A percentile compares a stretch with the other conserved stretches of the same genome.
Conservation (phyloP, 2,797 vertebrate species). For the Oceanodroma leucorhoa region DNA sequence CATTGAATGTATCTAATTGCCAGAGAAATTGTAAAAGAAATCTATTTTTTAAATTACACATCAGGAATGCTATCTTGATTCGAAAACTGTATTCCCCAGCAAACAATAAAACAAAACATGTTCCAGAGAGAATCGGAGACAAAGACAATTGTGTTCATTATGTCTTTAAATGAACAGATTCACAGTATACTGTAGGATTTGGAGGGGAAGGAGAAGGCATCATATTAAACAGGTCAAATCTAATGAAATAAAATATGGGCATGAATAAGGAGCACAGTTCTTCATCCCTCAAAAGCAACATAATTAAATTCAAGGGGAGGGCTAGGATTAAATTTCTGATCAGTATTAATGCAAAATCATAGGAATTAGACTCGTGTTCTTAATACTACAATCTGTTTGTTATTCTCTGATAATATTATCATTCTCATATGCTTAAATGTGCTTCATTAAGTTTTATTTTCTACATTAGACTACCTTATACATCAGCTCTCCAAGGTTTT, state of each 20-base stretch:
- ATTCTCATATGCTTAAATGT: constrained; percentile 23
- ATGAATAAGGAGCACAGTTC: neutral
- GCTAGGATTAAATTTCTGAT: constrained; percentile 6
- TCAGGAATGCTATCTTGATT: neutral
- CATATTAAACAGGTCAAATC: neutral
- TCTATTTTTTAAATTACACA: neutral
- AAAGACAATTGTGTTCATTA: neutral
- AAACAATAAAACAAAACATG: neutral
- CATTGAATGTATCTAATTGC: neutral
- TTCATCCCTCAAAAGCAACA: neutral
- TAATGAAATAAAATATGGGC: neutral
- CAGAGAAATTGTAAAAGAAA: neutral
- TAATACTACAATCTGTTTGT: constrained; percentile 47
- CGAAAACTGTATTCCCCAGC: neutral
- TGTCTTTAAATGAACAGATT: neutral
- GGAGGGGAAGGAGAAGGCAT: neutral
- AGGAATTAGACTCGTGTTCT: constrained; percentile 36
- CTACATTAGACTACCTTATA: neutral
- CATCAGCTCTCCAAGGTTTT: constrained; percentile 2
- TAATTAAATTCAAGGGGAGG: neutral
- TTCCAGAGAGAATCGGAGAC: neutral
- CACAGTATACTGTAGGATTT: neutral
- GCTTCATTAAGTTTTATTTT: constrained; percentile 57
- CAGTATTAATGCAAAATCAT: neutral
- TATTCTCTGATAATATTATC: constrained; percentile 34